Percentiles rank a stretch among this genome's conserved stretches.
Conservation (phyloP, 2,797 vertebrate genomes). For the Phalanger gymnotis region DNA sequence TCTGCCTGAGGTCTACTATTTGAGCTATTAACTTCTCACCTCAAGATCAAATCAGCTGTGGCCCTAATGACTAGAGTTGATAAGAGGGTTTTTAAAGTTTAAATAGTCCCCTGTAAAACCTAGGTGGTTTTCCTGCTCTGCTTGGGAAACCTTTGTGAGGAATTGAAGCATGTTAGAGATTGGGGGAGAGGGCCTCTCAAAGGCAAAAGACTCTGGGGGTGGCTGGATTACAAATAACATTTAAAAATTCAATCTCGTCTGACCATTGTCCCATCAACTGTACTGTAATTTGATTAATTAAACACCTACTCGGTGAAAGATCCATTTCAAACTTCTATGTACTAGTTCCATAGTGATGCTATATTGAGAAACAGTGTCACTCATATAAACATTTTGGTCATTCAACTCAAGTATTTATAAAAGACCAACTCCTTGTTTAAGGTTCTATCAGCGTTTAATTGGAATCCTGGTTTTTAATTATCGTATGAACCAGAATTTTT, state of each 20-base stretch:
- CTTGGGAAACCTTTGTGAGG: constrained; percentile 38
- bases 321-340: neutral
- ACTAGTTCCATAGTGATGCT: neutral
- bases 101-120: neutral
- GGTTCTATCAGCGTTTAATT: neutral
- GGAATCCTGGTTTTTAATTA: constrained; percentile 17
- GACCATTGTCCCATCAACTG: constrained; percentile 18
- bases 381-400: neutral
- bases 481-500: neutral
- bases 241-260: neutral
- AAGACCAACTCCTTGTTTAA: constrained; percentile 4
- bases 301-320: neutral
- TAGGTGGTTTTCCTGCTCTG: neutral
- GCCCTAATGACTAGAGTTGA: constrained; percentile 31
- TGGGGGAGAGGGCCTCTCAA: neutral
- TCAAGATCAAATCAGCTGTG: constrained; percentile 1
- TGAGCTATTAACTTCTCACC: constrained; percentile 28
- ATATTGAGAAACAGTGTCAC: neutral
- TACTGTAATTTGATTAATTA: constrained; percentile 3
- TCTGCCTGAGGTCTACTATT: constrained; percentile 6
- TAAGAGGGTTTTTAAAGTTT: constrained; percentile 37
- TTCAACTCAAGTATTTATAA: neutral
- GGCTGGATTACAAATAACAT: neutral
- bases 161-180: constrained; percentile 34
- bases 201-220: neutral